These are phyloP conservation scores for Caranx ignobilis DNA, from an alignment of 2,113 vertebrate species.

Conservation along the genomic window DNA sequence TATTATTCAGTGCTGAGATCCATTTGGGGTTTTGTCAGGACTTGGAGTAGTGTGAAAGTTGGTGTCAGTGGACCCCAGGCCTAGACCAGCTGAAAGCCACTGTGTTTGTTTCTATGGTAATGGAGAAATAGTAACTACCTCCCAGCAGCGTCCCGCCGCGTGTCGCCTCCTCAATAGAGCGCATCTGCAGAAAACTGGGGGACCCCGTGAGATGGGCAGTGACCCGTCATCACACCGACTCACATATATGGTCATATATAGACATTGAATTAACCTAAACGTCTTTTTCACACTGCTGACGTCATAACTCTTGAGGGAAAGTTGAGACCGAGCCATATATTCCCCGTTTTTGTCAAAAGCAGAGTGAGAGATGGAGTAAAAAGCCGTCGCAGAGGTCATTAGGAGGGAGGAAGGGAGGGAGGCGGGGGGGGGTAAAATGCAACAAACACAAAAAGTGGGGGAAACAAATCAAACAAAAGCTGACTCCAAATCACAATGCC, in stretches of 20 bases:
- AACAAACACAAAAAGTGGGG: slow-evolving; percentile 86
- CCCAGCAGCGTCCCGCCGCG: slow-evolving; percentile 95
- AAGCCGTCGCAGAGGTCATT: slow-evolving; percentile 85
- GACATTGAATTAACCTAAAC: slow-evolving; percentile 69
- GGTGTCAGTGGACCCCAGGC: slow-evolving; percentile 88
- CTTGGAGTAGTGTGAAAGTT: slow-evolving; percentile 89
- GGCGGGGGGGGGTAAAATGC: slow-evolving; percentile 90
- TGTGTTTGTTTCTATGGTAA: slow-evolving; percentile 98
- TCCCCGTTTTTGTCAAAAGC: slow-evolving; percentile 67
- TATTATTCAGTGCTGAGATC: slow-evolving; percentile 94
- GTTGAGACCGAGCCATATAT: slow-evolving; percentile 69
- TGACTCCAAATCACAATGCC: slow-evolving; percentile 90
- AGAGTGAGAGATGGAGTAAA: slow-evolving; percentile 85
- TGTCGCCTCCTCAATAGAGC: slow-evolving; percentile 95
- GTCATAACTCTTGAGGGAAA: slow-evolving; percentile 74
- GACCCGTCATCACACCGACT: slow-evolving; percentile 90
- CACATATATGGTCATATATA: slow-evolving; percentile 77
- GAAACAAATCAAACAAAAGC: slow-evolving; percentile 85
- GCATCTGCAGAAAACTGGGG: slow-evolving; percentile 98
- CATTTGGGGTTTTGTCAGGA: slow-evolving; percentile 90
- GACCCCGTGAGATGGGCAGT: slow-evolving; percentile 95
- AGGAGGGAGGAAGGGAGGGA: slow-evolving; percentile 87
- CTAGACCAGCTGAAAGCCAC: slow-evolving; percentile 88
- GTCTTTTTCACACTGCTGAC: slow-evolving; percentile 82
- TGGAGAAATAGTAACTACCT: slow-evolving; percentile 91